These are phyloP conservation scores for Cyprinodon tularosa DNA, from an alignment of 2,113 vertebrate genomes.

Conservation along the genomic window DNA sequence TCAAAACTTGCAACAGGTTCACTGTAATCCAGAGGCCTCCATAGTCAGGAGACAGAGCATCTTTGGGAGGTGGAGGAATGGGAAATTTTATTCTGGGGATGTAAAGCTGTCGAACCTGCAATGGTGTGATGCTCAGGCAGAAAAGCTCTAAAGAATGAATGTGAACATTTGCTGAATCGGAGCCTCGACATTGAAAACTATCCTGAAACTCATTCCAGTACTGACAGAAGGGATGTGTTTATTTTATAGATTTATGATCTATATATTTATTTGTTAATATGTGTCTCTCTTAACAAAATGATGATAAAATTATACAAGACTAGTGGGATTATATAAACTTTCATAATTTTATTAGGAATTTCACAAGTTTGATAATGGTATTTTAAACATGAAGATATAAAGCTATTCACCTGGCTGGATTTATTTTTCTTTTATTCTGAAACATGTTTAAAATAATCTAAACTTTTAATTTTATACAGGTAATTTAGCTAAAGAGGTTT, in stretches of 20 bases:
- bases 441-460: background rate
- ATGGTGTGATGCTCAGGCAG: background rate
- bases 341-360: background rate
- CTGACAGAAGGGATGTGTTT: background rate
- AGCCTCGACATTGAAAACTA: too few relatives aligned
- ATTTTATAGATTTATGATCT: background rate
- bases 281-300: background rate
- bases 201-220: background rate
- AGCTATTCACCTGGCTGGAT: background rate
- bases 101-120: background rate
- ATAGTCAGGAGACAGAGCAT: background rate
- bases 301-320: background rate
- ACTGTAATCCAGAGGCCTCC: background rate
- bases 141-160: background rate
- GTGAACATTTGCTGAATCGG: background rate
- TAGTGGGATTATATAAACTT: background rate
- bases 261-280: background rate
- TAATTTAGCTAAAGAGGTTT: background rate
- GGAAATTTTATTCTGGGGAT: background rate
- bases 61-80: background rate
- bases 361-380: background rate
- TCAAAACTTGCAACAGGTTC: background rate
- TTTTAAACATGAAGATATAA: too few relatives aligned
- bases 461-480: background rate
- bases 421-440: background rate